phyloP scores from a whole-genome alignment of 2,113 vertebrate species.

The Hemichromis elongatus region DNA sequence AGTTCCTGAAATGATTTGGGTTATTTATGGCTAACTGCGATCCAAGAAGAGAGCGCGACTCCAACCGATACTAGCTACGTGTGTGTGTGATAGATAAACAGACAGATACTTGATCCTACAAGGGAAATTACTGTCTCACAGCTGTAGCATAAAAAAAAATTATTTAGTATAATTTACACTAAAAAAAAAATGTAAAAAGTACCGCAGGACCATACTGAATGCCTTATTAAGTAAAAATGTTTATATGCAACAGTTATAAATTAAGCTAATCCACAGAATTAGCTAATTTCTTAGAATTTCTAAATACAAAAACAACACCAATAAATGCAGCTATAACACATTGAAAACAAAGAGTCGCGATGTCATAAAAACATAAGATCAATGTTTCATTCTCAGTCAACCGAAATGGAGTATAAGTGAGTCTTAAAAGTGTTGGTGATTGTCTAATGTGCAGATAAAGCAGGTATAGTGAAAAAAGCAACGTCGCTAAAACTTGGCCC shows the following conservation, averaged over 20 bases:
- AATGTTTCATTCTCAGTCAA: not conserved
- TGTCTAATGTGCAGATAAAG: not conserved
- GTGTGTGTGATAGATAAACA: not conserved
- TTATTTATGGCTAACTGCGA: not conserved
- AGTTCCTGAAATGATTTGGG: not conserved
- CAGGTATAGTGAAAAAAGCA: not conserved
- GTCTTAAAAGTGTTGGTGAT: not conserved
- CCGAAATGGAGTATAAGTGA: not conserved
- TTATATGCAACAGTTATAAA: not conserved
- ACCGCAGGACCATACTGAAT: not conserved
- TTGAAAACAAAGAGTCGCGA: not conserved
- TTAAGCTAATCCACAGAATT: no score
- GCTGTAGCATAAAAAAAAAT: not conserved
- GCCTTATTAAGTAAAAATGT: not conserved
- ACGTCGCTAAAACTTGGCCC: not conserved
- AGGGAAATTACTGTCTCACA: not conserved
- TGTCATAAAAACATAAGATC: not conserved
- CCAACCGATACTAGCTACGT: fast-evolving
- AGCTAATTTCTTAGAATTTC: no score
- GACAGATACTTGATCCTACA: not conserved
- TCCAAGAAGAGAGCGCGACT: not conserved
- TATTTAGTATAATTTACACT: not conserved
- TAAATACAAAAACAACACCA: no score
- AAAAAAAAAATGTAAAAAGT: not conserved
- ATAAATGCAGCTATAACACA: not conserved